A percentile compares a stretch with the other conserved stretches of the same genome.
phyloP scores from a whole-genome alignment of 2,797 vertebrate species.

The Pangasius krempfi region DNA sequence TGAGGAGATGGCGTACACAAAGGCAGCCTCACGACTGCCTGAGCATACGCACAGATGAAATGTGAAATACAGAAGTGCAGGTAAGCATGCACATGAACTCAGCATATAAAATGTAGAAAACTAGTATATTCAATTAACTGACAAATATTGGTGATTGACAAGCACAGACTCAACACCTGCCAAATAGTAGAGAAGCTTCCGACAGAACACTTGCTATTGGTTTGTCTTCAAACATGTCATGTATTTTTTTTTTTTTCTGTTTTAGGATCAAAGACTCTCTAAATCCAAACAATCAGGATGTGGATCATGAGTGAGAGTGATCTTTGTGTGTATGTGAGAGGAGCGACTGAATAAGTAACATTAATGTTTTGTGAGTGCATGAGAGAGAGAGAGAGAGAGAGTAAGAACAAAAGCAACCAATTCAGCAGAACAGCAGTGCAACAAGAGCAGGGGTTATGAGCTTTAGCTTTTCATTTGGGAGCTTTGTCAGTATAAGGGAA shows the following conservation, averaged over 20 bases:
- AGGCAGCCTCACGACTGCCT: constrained; percentile 95
- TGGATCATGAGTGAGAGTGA: constrained; percentile 30
- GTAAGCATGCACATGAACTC: neutral
- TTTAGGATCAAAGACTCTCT: constrained; percentile 16
- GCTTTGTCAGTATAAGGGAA: constrained; percentile 59
- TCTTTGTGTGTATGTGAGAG: constrained; percentile 31
- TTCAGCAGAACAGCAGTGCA: constrained; percentile 18
- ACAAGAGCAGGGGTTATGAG: constrained; percentile 62
- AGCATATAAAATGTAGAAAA: neutral
- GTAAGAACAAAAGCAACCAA: neutral
- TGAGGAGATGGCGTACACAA: constrained; percentile 94
- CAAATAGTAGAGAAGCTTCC: constrained; percentile 4
- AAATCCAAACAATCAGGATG: constrained; percentile 22
- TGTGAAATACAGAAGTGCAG: neutral
- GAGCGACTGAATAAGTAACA: constrained; percentile 6
- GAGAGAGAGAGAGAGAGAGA: neutral
- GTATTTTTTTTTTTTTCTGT: constrained; percentile 17
- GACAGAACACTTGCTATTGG: constrained; percentile 12
- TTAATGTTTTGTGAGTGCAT: constrained; percentile 33
- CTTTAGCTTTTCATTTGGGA: constrained; percentile 43
- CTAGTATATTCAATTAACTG: neutral
- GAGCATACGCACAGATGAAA: constrained; percentile 33
- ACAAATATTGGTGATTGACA: constrained; percentile 3
- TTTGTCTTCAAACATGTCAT: constrained; percentile 32
- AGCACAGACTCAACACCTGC: constrained; percentile 4